These are phyloP conservation scores for Caenorhabditis drosophilae DNA, from an alignment of 2,888 invertebrate genomes.

Conservation along the genomic window DNA sequence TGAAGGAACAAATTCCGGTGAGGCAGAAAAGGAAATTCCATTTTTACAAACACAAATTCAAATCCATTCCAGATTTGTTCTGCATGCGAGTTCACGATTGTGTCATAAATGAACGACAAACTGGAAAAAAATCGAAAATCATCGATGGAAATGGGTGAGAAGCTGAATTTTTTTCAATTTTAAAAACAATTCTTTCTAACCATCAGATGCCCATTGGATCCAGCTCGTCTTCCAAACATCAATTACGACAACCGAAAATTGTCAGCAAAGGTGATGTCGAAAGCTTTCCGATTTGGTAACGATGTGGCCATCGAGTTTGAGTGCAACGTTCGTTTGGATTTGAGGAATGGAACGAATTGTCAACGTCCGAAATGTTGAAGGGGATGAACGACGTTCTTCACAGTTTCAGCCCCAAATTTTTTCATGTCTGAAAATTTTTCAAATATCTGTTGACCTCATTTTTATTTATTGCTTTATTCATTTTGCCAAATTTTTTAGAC, in stretches of 20 bases:
- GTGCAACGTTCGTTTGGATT: conserved; percentile 64
- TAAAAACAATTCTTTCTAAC: conserved; percentile 4
- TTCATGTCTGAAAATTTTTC: too few species aligned
- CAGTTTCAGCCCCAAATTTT: too few species aligned
- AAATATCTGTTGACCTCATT: too few species aligned
- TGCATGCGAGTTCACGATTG: conserved; percentile 68
- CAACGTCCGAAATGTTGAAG: conserved; percentile 27
- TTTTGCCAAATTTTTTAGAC: too few species aligned
- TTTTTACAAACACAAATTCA: neutral
- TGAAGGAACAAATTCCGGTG: conserved; percentile 58
- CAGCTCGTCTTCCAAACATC: conserved; percentile 62
- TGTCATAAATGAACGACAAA: conserved; percentile 66
- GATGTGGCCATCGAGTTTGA: conserved; percentile 68
- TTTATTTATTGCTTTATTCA: too few species aligned
- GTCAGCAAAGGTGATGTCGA: conserved; percentile 65
- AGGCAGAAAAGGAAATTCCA: neutral
- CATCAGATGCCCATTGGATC: conserved; percentile 63
- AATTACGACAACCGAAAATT: conserved; percentile 61
- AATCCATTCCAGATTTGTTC: conserved; percentile 55
- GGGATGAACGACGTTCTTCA: too few species aligned
- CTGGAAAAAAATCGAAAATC: conserved; percentile 37
- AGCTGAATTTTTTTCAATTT: conserved; percentile 4
- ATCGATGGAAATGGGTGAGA: conserved; percentile 53
- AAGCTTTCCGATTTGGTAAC: conserved; percentile 68
- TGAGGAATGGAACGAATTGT: conserved; percentile 60